A percentile compares a stretch with the other conserved stretches of the same genome.
phyloP scores from a whole-genome alignment of 2,888 invertebrate species.

The Eupsilia transversa region DNA sequence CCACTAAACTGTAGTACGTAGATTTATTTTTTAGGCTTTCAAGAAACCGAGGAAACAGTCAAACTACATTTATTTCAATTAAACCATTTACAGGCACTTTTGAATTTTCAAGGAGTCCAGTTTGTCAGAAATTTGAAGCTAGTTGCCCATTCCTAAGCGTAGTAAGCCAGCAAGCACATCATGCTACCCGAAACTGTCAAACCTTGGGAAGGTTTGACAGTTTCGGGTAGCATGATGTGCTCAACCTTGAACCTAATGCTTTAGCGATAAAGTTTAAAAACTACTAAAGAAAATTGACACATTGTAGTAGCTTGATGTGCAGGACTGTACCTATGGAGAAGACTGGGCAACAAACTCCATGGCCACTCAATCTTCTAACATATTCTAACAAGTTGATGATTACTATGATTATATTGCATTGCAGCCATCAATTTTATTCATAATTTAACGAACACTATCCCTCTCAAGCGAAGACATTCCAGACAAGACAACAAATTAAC shows the following conservation, averaged over 20 bases:
- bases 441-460: slow-evolving; percentile 20
- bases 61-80: neutral
- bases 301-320: too few relatives aligned
- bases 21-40: neutral
- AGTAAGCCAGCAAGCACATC: too few relatives aligned
- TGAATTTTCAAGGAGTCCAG: too few relatives aligned
- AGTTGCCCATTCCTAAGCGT: neutral
- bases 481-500: slow-evolving; percentile 55
- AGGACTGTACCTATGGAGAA: too few relatives aligned
- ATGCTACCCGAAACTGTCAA: too few relatives aligned
- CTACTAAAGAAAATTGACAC: too few relatives aligned
- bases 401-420: slow-evolving; percentile 32
- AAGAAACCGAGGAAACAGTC: neutral
- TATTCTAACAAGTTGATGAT: slow-evolving; percentile 1
- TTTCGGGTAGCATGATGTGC: too few relatives aligned
- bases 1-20: neutral
- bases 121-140: neutral
- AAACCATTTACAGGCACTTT: neutral
- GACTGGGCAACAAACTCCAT: neutral
- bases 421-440: slow-evolving; percentile 35
- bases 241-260: too few relatives aligned
- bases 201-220: too few relatives aligned
- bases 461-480: slow-evolving; percentile 46
- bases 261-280: too few relatives aligned
- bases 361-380: neutral